These are phyloP conservation scores for Ranitomeya variabilis DNA, from an alignment of 2,113 vertebrate species.

Conservation along the genomic window DNA sequence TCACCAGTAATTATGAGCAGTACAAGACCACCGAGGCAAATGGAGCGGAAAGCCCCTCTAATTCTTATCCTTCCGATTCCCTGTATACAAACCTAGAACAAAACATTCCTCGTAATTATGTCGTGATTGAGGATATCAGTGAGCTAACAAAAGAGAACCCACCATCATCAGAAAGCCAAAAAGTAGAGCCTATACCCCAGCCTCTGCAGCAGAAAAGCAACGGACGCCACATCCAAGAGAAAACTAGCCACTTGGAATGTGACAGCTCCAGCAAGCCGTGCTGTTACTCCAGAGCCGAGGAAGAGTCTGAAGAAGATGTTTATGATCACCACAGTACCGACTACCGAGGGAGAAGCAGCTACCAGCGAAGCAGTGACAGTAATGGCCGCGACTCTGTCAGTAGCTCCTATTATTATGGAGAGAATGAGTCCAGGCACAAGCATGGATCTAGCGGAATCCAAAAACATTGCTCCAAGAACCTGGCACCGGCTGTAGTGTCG, in stretches of 20 bases:
- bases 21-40: conserved; percentile 79
- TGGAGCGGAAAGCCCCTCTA: conserved; percentile 78
- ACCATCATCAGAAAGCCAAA: conserved; percentile 78
- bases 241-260: conserved; percentile 70
- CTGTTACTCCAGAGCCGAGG: conserved; percentile 86
- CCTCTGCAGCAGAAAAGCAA: conserved; percentile 60
- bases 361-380: conserved; percentile 79
- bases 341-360: conserved; percentile 79
- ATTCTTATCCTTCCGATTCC: conserved; percentile 83
- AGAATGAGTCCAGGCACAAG: conserved; percentile 86
- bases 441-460: conserved; percentile 76
- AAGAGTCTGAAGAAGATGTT: conserved; percentile 92
- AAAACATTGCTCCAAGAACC: conserved; percentile 89
- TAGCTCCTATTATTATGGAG: conserved; percentile 80
- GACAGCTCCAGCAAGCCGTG: conserved; percentile 76
- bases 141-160: conserved; percentile 93
- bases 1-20: conserved; percentile 81
- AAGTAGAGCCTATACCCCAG: conserved; percentile 72
- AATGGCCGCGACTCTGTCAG: conserved; percentile 78
- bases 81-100: conserved; percentile 93
- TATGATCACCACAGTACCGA: conserved; percentile 86
- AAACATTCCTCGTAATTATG: conserved; percentile 95
- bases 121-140: conserved; percentile 98
- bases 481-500: conserved; percentile 88
- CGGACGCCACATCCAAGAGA: conserved; percentile 78